Base-by-base conservation (phyloP, 2,888 invertebrate species). In the Drosophila macrospina region DNA sequence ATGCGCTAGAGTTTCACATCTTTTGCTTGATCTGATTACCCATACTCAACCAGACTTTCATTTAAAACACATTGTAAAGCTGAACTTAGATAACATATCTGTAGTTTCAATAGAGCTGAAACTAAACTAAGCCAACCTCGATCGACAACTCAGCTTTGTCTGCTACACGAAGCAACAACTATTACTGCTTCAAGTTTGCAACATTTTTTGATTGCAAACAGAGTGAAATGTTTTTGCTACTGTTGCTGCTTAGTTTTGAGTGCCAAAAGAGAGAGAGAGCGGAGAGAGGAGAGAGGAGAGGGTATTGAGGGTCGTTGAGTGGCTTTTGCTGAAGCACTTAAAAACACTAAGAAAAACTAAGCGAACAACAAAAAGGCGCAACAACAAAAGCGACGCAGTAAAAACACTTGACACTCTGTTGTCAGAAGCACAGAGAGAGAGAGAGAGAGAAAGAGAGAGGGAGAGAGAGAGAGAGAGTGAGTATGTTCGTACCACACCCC, bases 371-470 rank as follows among this genome's bases (percentile, higher is more conserved):
- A 70, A 8, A 60, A 57, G 42, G 11, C 39, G 10, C 39, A 39
- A 39, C 42, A 69, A 45, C 67, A 67, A 68, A 62, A 66, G 47
- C 48, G 42, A 63, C 62, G 78, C 82, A 71, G 81, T 77, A 85
- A 85, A 89, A 87, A 79, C 85, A 85, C 89, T 85, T 89, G 88
- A 85, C 85, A 85, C 79, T 73, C 56, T 66, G 87, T 44, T 64
- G 69, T 67, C 74, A 70, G 55, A 34, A 24, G n/a, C n/a, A 51
- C 52, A 50, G 13, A 37, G 3, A 37, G 3, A 30, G 2, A 32
- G 32, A 32, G 32, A 32, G 0, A 6, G n/a, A 32, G 20, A 41
- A 51, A 54, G 11, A n/a, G 34, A 34, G 5, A 34, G n/a, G 32
- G 24, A 42, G 56, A 51, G 20, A 6, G 16, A n/a, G 34, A 34